Percentiles rank a stretch among this genome's conserved stretches.
These are phyloP conservation scores for Oxygymnocypris stewartii DNA, from an alignment of 2,113 vertebrate genomes.

Conservation along the genomic window DNA sequence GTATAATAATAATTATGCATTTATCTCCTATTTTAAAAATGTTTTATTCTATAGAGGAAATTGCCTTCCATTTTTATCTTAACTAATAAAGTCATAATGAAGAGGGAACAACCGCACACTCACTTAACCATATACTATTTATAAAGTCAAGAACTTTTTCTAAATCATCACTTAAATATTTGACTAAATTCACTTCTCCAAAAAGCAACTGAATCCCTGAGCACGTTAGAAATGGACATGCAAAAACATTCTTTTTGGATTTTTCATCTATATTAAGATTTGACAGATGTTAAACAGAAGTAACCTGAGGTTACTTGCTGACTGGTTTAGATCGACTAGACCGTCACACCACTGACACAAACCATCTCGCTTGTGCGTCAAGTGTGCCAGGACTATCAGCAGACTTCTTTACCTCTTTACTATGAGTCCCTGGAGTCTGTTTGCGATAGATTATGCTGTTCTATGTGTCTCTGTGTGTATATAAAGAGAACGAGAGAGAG, in stretches of 20 bases:
- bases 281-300: background rate
- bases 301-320: slow-evolving; percentile 14
- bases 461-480: background rate
- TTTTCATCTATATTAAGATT: background rate
- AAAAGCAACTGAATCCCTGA: background rate
- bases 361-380: slow-evolving; percentile 28
- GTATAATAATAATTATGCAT: background rate
- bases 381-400: slow-evolving; percentile 48
- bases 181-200: background rate
- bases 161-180: background rate
- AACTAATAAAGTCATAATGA: background rate
- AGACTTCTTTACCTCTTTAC: slow-evolving; percentile 41
- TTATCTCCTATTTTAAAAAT: background rate
- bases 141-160: background rate
- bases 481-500: background rate
- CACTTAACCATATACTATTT: too few species aligned
- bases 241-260: background rate
- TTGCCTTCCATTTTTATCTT: background rate
- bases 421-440: slow-evolving; percentile 24
- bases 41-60: background rate
- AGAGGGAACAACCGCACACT: too few species aligned
- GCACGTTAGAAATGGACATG: background rate
- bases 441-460: background rate
- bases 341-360: slow-evolving; percentile 42
- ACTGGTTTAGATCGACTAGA: slow-evolving; percentile 28